These are phyloP conservation scores for Stomatorhinus ivindoensis DNA, from an alignment of 2,113 vertebrate genomes.

Conservation along the genomic window DNA sequence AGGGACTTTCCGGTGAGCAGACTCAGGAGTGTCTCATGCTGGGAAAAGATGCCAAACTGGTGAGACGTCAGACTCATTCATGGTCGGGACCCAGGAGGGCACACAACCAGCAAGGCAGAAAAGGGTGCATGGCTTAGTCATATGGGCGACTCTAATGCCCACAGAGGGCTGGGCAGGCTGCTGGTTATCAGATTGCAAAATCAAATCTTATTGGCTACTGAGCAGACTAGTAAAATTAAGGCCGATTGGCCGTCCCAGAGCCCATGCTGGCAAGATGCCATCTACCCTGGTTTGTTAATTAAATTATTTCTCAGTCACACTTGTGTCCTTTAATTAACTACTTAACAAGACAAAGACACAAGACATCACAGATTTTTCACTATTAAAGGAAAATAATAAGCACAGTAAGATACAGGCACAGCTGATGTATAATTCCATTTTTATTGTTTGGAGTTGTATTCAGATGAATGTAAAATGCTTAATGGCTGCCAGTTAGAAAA, in stretches of 20 bases:
- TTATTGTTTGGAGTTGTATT: neutral
- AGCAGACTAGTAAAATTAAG: neutral
- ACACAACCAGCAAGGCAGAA: neutral
- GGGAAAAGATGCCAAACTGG: neutral
- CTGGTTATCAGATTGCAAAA: neutral
- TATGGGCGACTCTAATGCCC: neutral
- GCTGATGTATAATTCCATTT: neutral
- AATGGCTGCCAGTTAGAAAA: neutral
- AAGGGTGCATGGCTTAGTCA: neutral
- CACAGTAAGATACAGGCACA: neutral
- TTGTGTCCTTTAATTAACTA: conserved; percentile 5
- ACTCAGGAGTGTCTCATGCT: neutral
- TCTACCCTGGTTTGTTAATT: neutral
- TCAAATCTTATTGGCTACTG: neutral
- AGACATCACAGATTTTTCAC: conserved; percentile 11
- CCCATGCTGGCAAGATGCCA: neutral
- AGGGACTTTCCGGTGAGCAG: neutral
- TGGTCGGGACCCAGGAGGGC: neutral
- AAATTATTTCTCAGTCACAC: neutral
- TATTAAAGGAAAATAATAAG: conserved; percentile 12
- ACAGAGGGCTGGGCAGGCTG: neutral
- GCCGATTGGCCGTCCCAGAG: neutral
- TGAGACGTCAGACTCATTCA: neutral
- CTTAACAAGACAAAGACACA: neutral
- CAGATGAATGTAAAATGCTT: conserved; percentile 9